Conservation (phyloP, 2,797 vertebrate species). For the Parotocinclus haroldoi region DNA sequence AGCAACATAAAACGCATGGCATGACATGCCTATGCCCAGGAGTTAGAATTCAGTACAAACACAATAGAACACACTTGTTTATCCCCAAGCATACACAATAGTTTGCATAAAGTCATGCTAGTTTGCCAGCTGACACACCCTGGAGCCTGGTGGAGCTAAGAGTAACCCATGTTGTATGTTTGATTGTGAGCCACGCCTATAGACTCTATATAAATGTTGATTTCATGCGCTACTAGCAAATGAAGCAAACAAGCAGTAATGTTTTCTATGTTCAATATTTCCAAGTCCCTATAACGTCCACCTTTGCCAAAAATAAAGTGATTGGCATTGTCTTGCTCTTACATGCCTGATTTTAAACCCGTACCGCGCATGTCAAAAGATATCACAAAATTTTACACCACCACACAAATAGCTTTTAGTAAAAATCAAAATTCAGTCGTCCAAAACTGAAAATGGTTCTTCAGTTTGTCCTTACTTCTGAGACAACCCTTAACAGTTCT, state of each 20-base stretch:
- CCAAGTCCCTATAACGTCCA: too few relatives aligned
- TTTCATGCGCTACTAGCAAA: neutral
- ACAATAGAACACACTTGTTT: conserved; percentile 9
- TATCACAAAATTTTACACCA: too few relatives aligned
- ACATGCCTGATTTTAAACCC: neutral
- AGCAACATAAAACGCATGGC: neutral
- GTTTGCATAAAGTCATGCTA: conserved; percentile 21
- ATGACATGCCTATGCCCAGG: neutral
- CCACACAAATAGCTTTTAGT: too few relatives aligned
- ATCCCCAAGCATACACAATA: conserved; percentile 8
- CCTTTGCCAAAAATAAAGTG: neutral
- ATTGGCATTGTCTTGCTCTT: neutral
- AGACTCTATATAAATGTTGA: neutral
- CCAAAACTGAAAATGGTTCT: too few relatives aligned
- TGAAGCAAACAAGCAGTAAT: neutral
- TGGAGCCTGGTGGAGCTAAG: conserved; percentile 10
- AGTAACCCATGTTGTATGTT: conserved; percentile 1
- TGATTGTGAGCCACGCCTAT: conserved; percentile 14
- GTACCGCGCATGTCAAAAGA: neutral
- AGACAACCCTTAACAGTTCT: too few relatives aligned
- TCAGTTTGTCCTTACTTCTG: too few relatives aligned
- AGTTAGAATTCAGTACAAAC: neutral
- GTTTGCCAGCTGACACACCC: conserved; percentile 30
- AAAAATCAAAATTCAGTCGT: too few relatives aligned
- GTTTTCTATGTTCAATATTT: too few relatives aligned